Evolutionary conservation across 1,140 invertebrate genomes (phyloP).

Genomic region (Littorina saxatilis): DNA sequence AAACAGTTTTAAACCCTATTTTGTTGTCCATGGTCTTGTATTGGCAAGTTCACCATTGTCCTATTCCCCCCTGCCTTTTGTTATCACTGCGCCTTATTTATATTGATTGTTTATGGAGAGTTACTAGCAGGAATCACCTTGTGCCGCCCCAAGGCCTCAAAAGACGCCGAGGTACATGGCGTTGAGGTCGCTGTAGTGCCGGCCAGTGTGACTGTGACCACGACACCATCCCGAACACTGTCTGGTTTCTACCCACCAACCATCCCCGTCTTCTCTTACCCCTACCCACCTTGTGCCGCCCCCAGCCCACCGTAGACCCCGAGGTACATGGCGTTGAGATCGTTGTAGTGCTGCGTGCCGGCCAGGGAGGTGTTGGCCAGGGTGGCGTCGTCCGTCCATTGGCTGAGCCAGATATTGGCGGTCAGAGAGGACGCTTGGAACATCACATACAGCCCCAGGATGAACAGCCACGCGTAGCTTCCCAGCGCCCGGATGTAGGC

Average conservation of each 20-base stretch:
- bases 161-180: too few species aligned
- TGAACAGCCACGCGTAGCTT: slow-evolving; percentile 80
- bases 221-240: too few species aligned
- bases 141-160: too few species aligned
- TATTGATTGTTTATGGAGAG: too few species aligned
- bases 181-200: too few species aligned
- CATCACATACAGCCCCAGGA: slow-evolving; percentile 50
- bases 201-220: too few species aligned
- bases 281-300: slow-evolving; percentile 40
- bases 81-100: too few species aligned
- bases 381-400: slow-evolving; percentile 59
- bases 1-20: too few species aligned
- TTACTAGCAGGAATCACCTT: too few species aligned
- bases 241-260: too few species aligned
- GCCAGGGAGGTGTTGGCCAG: slow-evolving; percentile 49
- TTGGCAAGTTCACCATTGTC: background rate
- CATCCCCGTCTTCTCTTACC: too few species aligned
- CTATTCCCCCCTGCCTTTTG: background rate
- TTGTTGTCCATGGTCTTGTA: slow-evolving; percentile 5
- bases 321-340: slow-evolving; percentile 45
- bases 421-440: slow-evolving; percentile 51
- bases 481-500: slow-evolving; percentile 92
- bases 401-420: slow-evolving; percentile 61
- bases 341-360: background rate
- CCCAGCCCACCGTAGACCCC: slow-evolving; percentile 64